A percentile compares a stretch with the other conserved stretches of the same genome.
Conservation (phyloP, 2,888 invertebrate species). For the Dasysyrphus tricinctus region DNA sequence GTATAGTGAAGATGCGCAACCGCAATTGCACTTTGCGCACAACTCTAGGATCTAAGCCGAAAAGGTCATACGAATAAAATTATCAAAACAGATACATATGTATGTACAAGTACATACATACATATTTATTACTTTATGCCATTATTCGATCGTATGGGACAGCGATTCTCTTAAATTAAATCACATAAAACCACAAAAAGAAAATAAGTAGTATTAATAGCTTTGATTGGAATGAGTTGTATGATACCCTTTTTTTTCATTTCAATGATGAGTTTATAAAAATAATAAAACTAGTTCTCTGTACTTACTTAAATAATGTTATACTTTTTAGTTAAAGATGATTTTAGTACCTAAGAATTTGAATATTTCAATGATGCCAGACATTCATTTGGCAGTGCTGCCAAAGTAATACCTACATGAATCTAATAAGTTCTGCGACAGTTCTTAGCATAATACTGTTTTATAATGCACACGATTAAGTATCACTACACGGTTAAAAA, state of each 20-base stretch:
- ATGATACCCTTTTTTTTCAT: background rate
- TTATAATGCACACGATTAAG: too few species aligned
- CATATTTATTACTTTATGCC: constrained; percentile 73
- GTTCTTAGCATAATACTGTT: too few species aligned
- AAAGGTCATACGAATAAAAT: constrained; percentile 76
- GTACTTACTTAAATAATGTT: too few species aligned
- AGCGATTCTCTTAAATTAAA: constrained; percentile 9
- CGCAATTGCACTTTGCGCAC: constrained; percentile 51
- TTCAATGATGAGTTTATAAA: background rate
- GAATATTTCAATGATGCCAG: too few species aligned
- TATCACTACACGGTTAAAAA: too few species aligned
- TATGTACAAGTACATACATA: background rate
- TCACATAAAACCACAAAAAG: background rate
- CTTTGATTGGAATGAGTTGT: background rate
- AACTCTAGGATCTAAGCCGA: constrained; percentile 35
- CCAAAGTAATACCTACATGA: too few species aligned
- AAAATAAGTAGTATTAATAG: background rate
- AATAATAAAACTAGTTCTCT: background rate
- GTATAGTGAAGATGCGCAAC: constrained; percentile 65
- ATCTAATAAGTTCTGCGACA: too few species aligned
- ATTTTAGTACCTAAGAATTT: too few species aligned
- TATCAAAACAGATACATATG: constrained; percentile 58
- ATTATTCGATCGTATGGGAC: constrained; percentile 64
- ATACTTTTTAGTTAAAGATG: too few species aligned
- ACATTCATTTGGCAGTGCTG: too few species aligned